Conservation (phyloP, 2,797 vertebrate species). For the Labeo calbasu region DNA sequence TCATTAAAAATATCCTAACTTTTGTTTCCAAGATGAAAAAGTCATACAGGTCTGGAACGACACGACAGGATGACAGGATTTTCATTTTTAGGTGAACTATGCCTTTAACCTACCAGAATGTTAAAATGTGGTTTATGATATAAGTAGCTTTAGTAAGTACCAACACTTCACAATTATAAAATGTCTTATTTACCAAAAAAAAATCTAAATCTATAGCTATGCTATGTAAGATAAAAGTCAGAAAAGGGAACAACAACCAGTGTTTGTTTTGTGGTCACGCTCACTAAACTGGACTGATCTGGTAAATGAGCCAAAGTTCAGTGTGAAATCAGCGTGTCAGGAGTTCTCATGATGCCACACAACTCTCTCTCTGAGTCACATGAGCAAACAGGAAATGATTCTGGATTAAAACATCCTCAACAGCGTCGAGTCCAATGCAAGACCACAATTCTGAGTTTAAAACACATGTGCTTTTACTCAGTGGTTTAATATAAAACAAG, state of each 20-base stretch:
- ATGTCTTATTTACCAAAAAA: background rate
- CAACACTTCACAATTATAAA: background rate
- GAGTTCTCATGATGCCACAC: constrained; percentile 19
- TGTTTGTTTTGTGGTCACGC: background rate
- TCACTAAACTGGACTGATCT: constrained; percentile 14
- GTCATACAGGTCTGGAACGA: background rate
- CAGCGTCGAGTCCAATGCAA: background rate
- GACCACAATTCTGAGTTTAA: background rate
- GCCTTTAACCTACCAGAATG: background rate
- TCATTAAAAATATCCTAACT: background rate
- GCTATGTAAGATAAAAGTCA: background rate
- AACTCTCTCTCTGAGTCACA: constrained; percentile 37
- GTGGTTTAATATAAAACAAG: background rate
- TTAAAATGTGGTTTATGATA: background rate
- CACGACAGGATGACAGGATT: no score
- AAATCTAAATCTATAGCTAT: background rate
- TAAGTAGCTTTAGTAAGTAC: background rate
- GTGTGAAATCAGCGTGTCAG: constrained; percentile 9
- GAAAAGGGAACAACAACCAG: background rate
- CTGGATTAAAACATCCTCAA: background rate
- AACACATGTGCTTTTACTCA: background rate
- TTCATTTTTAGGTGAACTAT: background rate
- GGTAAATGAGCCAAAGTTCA: background rate
- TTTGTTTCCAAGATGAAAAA: background rate
- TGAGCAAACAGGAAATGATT: constrained; percentile 45